Percentiles rank a stretch among this genome's conserved stretches.
phyloP scores from a whole-genome alignment of 1,140 invertebrate genomes.

The Thaumetopoea pityocampa region DNA sequence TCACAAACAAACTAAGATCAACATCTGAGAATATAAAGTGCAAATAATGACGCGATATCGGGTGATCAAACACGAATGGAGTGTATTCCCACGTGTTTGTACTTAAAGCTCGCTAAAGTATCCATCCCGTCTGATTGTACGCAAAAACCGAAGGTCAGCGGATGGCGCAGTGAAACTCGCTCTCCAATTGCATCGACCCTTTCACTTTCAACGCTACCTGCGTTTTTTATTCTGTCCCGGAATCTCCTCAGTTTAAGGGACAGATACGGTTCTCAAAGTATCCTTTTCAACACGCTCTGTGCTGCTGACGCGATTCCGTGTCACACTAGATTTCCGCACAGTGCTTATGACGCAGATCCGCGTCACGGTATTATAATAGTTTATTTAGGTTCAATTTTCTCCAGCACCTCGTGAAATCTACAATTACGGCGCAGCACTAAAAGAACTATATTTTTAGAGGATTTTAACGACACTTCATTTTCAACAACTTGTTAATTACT shows the following conservation, averaged over 20 bases:
- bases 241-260: slow-evolving; percentile 46
- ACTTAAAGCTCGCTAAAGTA: slow-evolving; percentile 50
- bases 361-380: no score
- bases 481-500: no score
- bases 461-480: no score
- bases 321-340: no score
- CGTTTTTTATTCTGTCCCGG: slow-evolving; percentile 67
- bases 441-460: no score
- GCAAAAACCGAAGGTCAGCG: slow-evolving; percentile 71
- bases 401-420: no score
- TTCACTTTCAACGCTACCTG: slow-evolving; percentile 73
- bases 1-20: slow-evolving; percentile 5
- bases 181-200: slow-evolving; percentile 72
- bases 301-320: no score
- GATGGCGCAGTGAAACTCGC: slow-evolving; percentile 55
- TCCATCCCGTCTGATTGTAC: slow-evolving; percentile 52
- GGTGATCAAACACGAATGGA: slow-evolving; percentile 38
- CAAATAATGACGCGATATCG: slow-evolving; percentile 42
- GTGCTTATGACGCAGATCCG: no score
- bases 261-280: slow-evolving; percentile 42
- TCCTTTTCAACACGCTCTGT: no score
- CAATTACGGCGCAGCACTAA: no score
- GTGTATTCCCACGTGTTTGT: slow-evolving; percentile 66
- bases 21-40: slow-evolving; percentile 31
- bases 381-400: no score